These are phyloP conservation scores for Andrena dorsata DNA, from an alignment of 2,888 invertebrate genomes.

Conservation along the genomic window DNA sequence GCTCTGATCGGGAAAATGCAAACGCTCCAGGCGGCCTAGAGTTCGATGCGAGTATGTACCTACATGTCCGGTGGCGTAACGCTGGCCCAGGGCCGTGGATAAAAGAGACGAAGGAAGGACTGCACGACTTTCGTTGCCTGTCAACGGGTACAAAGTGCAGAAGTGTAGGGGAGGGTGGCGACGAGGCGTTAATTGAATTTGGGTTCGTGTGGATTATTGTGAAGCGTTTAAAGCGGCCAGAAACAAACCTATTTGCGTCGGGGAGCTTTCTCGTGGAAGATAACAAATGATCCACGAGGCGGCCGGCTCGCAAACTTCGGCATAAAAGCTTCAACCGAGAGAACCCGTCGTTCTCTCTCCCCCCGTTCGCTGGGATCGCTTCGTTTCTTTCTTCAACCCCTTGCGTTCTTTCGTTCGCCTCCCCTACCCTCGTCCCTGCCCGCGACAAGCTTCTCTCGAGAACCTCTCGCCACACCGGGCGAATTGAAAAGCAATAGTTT, in stretches of 20 bases:
- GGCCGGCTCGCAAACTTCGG: conserved; percentile 74
- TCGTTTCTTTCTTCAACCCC: conserved; percentile 62
- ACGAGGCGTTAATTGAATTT: conserved; percentile 80
- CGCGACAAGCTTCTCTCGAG: conserved; percentile 50
- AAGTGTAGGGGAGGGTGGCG: conserved; percentile 47
- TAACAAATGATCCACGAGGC: conserved; percentile 76
- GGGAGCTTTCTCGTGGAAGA: conserved; percentile 80
- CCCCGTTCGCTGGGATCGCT: conserved; percentile 28
- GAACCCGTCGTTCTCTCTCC: conserved; percentile 46
- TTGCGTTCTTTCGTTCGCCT: conserved; percentile 48
- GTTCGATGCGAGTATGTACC: conserved; percentile 62
- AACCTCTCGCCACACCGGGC: conserved; percentile 69
- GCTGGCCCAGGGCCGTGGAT: conserved; percentile 33
- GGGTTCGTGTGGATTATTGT: conserved; percentile 78
- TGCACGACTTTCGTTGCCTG: conserved; percentile 66
- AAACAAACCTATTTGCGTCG: conserved; percentile 81
- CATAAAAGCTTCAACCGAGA: conserved; percentile 73
- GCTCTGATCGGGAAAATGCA: not conserved
- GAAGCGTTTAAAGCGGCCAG: conserved; percentile 80
- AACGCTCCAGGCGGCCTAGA: conserved; percentile 60
- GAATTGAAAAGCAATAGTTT: conserved; percentile 81
- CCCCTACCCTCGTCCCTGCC: conserved; percentile 32
- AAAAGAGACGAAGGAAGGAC: conserved; percentile 63
- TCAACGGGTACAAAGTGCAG: conserved; percentile 71
- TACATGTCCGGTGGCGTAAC: conserved; percentile 38